Evolutionary conservation across 2,797 vertebrate genomes (phyloP).

Genomic region (Paratrypauchen microcephalus): DNA sequence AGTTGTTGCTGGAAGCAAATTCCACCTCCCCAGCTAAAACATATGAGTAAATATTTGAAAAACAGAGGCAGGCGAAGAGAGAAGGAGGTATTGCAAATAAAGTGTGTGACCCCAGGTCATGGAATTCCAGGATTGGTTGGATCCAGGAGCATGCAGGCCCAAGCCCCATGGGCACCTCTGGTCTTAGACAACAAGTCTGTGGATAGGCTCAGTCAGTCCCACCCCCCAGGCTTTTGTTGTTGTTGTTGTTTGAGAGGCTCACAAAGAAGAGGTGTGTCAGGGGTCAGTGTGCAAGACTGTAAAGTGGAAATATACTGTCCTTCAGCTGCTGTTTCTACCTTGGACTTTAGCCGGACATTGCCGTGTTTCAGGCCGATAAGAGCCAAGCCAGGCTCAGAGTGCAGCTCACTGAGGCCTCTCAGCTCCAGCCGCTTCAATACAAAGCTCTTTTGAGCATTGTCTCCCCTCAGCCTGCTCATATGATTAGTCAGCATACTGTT

Average conservation of each 20-base stretch:
- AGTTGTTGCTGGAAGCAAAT: slow-evolving; percentile 53
- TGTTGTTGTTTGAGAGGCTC: slow-evolving; percentile 63
- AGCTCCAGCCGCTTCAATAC: slow-evolving; percentile 53
- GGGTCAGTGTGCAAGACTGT: slow-evolving; percentile 59
- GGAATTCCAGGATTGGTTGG: slow-evolving; percentile 69
- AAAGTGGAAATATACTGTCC: slow-evolving; percentile 46
- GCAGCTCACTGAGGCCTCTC: slow-evolving; percentile 44
- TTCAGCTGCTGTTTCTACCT: slow-evolving; percentile 26
- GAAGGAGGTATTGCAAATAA: slow-evolving; percentile 64
- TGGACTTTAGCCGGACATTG: slow-evolving; percentile 49
- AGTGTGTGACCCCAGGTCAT: slow-evolving; percentile 60
- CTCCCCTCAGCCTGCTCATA: slow-evolving; percentile 59
- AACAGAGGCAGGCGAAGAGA: slow-evolving; percentile 34
- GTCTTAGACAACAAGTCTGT: slow-evolving; percentile 58
- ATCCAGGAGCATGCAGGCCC: slow-evolving; percentile 68
- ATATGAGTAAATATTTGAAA: slow-evolving; percentile 48
- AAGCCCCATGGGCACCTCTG: slow-evolving; percentile 55
- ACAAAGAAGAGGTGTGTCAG: slow-evolving; percentile 68
- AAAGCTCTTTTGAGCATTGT: slow-evolving; percentile 74
- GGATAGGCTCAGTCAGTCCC: slow-evolving; percentile 55
- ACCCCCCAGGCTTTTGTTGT: slow-evolving; percentile 72
- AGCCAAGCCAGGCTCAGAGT: slow-evolving; percentile 25
- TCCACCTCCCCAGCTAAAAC: slow-evolving; percentile 36
- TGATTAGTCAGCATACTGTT: slow-evolving; percentile 83
- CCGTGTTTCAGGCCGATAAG: slow-evolving; percentile 45